A percentile compares a stretch with the other conserved stretches of the same genome.
Conservation (phyloP, 2,888 invertebrate genomes). For the Meganola albula region DNA sequence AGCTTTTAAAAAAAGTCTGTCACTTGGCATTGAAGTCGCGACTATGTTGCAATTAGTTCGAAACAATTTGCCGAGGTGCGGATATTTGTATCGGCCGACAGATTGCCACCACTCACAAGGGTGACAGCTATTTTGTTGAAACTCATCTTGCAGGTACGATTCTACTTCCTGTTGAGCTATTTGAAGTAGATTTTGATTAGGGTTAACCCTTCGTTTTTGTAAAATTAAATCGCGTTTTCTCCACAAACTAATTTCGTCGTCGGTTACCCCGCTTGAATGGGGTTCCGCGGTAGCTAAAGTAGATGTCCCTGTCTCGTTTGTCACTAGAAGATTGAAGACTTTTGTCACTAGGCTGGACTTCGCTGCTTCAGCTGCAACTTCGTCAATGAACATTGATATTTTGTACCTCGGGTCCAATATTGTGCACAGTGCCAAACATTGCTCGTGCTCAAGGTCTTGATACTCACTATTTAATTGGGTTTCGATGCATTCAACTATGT, state of each 20-base stretch:
- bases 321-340: neutral
- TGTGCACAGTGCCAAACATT: neutral
- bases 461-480: constrained; percentile 3
- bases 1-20: too few relatives aligned
- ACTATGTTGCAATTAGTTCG: neutral
- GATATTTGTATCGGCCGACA: neutral
- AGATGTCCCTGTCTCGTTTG: neutral
- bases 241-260: neutral
- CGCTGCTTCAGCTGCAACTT: constrained; percentile 3
- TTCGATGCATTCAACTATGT: constrained; percentile 4
- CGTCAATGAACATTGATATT: constrained; percentile 5
- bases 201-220: neutral
- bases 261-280: neutral
- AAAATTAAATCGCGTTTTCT: neutral
- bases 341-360: neutral
- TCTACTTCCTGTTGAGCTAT: constrained; percentile 3
- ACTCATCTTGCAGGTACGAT: neutral
- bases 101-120: neutral
- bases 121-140: neutral
- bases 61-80: neutral
- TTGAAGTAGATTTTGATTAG: constrained; percentile 3
- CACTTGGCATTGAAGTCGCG: neutral
- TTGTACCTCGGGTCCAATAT: constrained; percentile 4
- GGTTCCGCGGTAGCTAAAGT: neutral
- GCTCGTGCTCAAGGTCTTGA: constrained; percentile 2